Evolutionary conservation across 2,888 invertebrate species (phyloP), one percentile per base, ranked within the genome.

Genomic region (Diadegma fenestrale): DNA sequence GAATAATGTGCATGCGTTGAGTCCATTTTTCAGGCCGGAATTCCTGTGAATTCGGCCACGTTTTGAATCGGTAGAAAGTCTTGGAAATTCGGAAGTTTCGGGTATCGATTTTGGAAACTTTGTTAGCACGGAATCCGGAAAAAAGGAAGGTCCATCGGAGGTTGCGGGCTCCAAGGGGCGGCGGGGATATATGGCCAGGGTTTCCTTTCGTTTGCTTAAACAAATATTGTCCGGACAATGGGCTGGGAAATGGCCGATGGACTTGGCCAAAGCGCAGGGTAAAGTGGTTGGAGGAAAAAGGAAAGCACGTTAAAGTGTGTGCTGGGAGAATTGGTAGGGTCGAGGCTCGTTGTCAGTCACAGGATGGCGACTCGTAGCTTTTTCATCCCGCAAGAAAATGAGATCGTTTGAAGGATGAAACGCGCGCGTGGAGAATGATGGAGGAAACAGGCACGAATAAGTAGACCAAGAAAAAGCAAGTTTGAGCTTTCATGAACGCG

Each of bases 131-230:
- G 54, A 86, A 78, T 88, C 86, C 30, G 72, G 82, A 82, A 86
- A 89, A 90, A 89, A 84, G 90, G 88, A 90, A 89, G 87, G 78
- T 87, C 85, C 80, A 41, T 68, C 12, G 43, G 30, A 41, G 54
- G 43, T 71, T 72, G 61, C 12, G 54, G 54, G 14, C 43, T 79
- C 54, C 41, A 58, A 79, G 68, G 73, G 64, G 72, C 30, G 43
- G 43, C 71, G 76, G 63, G 58, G 17, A 51, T 85, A n/a, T 45
- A n/a, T 48, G 61, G 61, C 72, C 68, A 61, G 64, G 80, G 78
- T 86, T 83, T 89, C 87, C 90, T 91, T 92, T 93, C 91, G 91
- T 93, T 94, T 93, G 92, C 92, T 93, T 94, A 93, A 93, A 91
- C 91, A 93, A 94, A 93, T 91, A 93, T 90, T 89, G 89, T 86